Conservation (phyloP, 2,888 invertebrate species). For the Cantharis rufa region DNA sequence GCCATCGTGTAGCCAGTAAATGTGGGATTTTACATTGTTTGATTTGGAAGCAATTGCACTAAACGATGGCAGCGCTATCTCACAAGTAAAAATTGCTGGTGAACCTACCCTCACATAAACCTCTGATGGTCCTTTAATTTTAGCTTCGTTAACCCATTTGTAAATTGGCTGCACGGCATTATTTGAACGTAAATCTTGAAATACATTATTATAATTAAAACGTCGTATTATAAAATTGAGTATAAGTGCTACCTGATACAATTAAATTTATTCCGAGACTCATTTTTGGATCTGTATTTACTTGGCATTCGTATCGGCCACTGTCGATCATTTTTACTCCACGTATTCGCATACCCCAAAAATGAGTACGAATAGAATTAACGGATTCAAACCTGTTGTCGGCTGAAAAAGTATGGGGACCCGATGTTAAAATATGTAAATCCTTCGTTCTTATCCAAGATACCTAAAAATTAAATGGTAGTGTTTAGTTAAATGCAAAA, state of each 20-base stretch:
- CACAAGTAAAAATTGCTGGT: slow-evolving; percentile 62
- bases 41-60: slow-evolving; percentile 13
- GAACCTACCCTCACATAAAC: slow-evolving; percentile 60
- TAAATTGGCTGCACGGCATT: slow-evolving; percentile 30
- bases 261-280: slow-evolving; percentile 68
- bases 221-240: background rate
- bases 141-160: slow-evolving; percentile 43
- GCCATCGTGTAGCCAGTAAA: slow-evolving; percentile 63
- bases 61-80: slow-evolving; percentile 53
- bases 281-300: slow-evolving; percentile 76
- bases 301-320: slow-evolving; percentile 75
- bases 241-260: slow-evolving; percentile 60
- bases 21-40: slow-evolving; percentile 41
- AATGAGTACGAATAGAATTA: slow-evolving; percentile 58
- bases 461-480: slow-evolving; percentile 59
- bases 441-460: slow-evolving; percentile 75
- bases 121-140: slow-evolving; percentile 62
- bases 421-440: slow-evolving; percentile 71
- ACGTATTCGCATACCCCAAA: slow-evolving; percentile 65
- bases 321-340: slow-evolving; percentile 64
- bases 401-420: slow-evolving; percentile 67
- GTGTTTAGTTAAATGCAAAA: background rate
- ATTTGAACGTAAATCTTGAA: slow-evolving; percentile 26
- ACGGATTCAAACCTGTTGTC: slow-evolving; percentile 68
- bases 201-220: background rate